Evolutionary conservation across 2,113 vertebrate species (phyloP), one percentile per base, ranked within the genome.

Genomic region (Etheostoma spectabile): DNA sequence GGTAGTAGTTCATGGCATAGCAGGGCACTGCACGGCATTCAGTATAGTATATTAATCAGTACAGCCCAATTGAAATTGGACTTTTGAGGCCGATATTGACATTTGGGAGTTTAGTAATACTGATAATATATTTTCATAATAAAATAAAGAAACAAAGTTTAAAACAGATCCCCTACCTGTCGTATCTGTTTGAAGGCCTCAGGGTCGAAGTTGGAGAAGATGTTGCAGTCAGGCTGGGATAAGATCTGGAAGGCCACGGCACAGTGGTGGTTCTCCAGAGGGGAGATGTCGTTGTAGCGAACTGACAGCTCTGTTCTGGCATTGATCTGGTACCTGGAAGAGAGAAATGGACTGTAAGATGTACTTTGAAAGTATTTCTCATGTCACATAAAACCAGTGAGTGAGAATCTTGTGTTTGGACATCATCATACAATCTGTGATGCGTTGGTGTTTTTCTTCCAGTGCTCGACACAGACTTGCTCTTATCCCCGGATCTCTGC

Each of bases 261-360:
- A 6, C 97, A 98, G 94, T 98, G 97, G 83, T 99, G 97, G 90
- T 98, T 99, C 94, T 99, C 98, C 88, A 99, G 94, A 0, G 98
- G 98, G 0, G 98, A 99, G 88, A 98, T 96, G 91, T 99, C 97
- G 0, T 99, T 99, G 94, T 99, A 99, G 46, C 97, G 96, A 49
- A 98, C 96, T 0, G 98, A 97, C 61, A 99, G 93, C 80, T 98
- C 98, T 0, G 97, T 99, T 73, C 96, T 95, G 6, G 98, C 97
- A 0, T 99, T 99, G 76, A 99, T 95, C 94, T 99, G 98, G 86
- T 99, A 99, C 61, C 97, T 98, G 80, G 1, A 30, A 14, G 27
- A 74, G 27, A 48, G 0, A n/a, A n/a, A n/a, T n/a, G n/a, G n/a
- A n/a, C n/a, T 42, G 10, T 42, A 42, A 42, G 38, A 42, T 11